Evolutionary conservation across 2,113 vertebrate genomes (phyloP), one percentile per base, ranked within the genome.

Genomic region (Ciconia maguari): DNA sequence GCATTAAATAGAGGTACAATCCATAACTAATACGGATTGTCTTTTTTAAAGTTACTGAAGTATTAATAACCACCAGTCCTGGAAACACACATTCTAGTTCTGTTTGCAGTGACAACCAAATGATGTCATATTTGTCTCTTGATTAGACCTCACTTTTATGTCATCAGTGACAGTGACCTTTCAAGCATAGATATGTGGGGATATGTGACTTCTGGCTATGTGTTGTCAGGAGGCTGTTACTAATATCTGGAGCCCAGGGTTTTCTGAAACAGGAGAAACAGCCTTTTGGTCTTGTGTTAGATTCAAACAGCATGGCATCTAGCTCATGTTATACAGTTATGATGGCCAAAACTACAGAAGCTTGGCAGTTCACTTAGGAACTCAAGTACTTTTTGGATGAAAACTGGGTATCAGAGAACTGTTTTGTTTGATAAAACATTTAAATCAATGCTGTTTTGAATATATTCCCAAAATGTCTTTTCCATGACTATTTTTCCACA

Each of bases 381-480:
- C 83, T 83, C 83, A 88, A 94, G 74, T 93, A 92, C 20, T 70
- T 95, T 87, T 95, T 96, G 89, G 78, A 94, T 80, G 32, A 91
- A 93, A 94, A 85, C 11, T 96, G 66, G 97, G 77, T 89, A 94
- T 71, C 72, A 91, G 86, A 96, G 83, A 95, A 64, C 76, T 93
- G 82, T 93, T 96, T 95, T 92, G 87, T 95, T 72, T 87, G 83
- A 85, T 80, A 70, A 86, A 96, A 83, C 44, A 90, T 96, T 90
- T 86, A 54, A 98, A 97, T 97, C 58, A 87, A 44, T 76, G 55
- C 52, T 92, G 94, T 55, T 94, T 96, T 94, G 90, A 98, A 94
- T 96, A 82, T 96, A 89, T 91, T 97, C 93, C 93, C 77, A 97
- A 97, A 95, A 93, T 97, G 97, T 96, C 84, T 95, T 96, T 87